Percentiles rank a stretch among this genome's conserved stretches.
phyloP scores from a whole-genome alignment of 2,888 invertebrate species.

The Agelastica alni region DNA sequence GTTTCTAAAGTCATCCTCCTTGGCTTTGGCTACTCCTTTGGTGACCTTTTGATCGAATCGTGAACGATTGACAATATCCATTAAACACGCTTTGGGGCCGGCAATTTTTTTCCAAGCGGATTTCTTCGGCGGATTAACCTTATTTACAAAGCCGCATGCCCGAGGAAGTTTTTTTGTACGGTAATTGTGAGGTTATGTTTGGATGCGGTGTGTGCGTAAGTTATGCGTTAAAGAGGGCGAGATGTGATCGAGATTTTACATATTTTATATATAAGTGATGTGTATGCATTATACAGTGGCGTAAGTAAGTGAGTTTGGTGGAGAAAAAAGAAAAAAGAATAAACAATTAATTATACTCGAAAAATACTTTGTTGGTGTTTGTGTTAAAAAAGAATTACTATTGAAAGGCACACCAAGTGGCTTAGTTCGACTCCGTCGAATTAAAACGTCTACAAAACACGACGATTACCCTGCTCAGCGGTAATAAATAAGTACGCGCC shows the following conservation, averaged over 20 bases:
- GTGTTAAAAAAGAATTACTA: neutral
- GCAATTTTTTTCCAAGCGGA: slow-evolving; percentile 71
- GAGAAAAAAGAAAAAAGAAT: neutral
- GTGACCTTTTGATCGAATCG: slow-evolving; percentile 61
- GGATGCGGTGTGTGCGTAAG: slow-evolving; percentile 17
- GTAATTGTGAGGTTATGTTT: slow-evolving; percentile 24
- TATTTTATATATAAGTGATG: slow-evolving; percentile 12
- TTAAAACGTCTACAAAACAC: too few species aligned
- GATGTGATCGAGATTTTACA: slow-evolving; percentile 16
- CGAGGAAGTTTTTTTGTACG: slow-evolving; percentile 11
- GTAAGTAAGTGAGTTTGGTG: slow-evolving; percentile 7
- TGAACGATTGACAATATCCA: slow-evolving; percentile 71
- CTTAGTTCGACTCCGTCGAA: too few species aligned
- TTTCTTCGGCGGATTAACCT: slow-evolving; percentile 53
- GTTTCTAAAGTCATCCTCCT: slow-evolving; percentile 65
- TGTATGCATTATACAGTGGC: slow-evolving; percentile 7
- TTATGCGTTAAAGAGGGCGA: slow-evolving; percentile 21
- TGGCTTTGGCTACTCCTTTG: slow-evolving; percentile 46
- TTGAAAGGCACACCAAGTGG: too few species aligned
- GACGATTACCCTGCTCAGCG: too few species aligned
- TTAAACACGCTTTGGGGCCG: slow-evolving; percentile 65
- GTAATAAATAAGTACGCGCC: too few species aligned
- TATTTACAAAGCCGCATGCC: slow-evolving; percentile 50
- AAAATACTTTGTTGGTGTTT: slow-evolving; percentile 14
- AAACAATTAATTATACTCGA: slow-evolving; percentile 18